Evolutionary conservation across 2,113 vertebrate species (phyloP), one percentile per base, ranked within the genome.

Genomic region (Coryphaenoides rupestris): DNA sequence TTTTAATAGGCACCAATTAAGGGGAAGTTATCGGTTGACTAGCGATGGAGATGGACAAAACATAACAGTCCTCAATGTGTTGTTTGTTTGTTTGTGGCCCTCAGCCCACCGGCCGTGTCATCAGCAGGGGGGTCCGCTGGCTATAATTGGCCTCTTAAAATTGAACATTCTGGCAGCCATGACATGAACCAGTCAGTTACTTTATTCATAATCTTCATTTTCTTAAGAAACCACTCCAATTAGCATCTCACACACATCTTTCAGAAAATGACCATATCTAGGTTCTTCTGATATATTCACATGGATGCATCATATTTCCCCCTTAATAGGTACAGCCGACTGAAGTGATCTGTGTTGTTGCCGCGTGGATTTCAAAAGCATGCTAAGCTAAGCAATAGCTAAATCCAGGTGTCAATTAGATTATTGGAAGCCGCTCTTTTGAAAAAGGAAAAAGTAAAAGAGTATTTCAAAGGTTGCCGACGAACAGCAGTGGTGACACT

Each of bases 1-100:
- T 89, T 91, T 92, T 89, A 93, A 94, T n/a, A 87, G 78, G 75
- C 64, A 58, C 50, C 54, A 55, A 53, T 68, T 61, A 68, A 60
- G 16, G 26, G n/a, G 22, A 19, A 73, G 58, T 77, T 17, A 74
- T 17, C 70, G n/a, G 77, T 75, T 78, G 63, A 72, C 23, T 69
- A 78, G 40, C 66, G 77, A 56, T 53, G 55, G 58, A 62, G 69
- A 61, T 63, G 19, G 73, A 60, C n/a, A 57, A 26, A 72, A 63
- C 72, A 81, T 85, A 83, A 87, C 72, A 66, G 70, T 63, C 76
- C 78, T 69, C 69, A 60, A 73, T 76, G 66, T 80, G 81, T 40
- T 40, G 4, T n/a, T n/a, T n/a, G n/a, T 85, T 80, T 84, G 81
- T 82, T 78, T 80, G 74, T 77, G 77, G 65, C 72, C 58, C 79